These are phyloP conservation scores for Hypomecis atomaria DNA, from an alignment of 2,888 invertebrate genomes.

Conservation along the genomic window DNA sequence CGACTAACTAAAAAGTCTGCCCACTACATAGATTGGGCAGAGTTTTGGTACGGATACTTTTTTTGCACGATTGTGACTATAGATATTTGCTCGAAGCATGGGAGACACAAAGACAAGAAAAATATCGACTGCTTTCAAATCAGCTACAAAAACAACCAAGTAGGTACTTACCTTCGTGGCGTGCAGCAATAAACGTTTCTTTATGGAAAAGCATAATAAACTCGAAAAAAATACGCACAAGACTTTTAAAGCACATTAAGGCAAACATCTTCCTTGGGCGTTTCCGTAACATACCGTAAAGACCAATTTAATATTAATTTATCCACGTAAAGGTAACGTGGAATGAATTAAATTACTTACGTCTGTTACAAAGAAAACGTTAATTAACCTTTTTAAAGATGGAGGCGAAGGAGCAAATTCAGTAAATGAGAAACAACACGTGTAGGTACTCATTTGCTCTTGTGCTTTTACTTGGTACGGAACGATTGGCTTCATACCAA, in stretches of 20 bases:
- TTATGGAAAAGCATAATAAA: conserved; percentile 25
- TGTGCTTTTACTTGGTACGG: background rate
- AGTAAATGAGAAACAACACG: conserved; percentile 20
- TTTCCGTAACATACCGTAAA: conserved; percentile 11
- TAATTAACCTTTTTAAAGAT: conserved; percentile 29
- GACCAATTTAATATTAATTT: conserved; percentile 28
- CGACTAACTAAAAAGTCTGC: no score
- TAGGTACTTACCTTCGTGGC: background rate
- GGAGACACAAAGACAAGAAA: background rate
- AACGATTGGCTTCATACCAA: conserved; percentile 9
- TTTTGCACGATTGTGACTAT: no score
- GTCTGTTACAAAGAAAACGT: conserved; percentile 29
- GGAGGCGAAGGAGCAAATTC: conserved; percentile 9
- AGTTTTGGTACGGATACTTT: no score
- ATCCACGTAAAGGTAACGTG: conserved; percentile 20
- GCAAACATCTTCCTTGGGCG: conserved; percentile 7
- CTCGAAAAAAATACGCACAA: conserved; percentile 6
- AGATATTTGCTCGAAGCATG: no score
- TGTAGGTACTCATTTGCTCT: conserved; percentile 12
- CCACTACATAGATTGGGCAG: no score
- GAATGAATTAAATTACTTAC: conserved; percentile 26
- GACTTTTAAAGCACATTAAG: conserved; percentile 22
- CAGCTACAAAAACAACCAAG: background rate
- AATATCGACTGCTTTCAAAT: background rate
- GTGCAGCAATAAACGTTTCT: conserved; percentile 17